Base-by-base conservation (phyloP, 1,140 invertebrate genomes). In the Holotrichia oblita region DNA sequence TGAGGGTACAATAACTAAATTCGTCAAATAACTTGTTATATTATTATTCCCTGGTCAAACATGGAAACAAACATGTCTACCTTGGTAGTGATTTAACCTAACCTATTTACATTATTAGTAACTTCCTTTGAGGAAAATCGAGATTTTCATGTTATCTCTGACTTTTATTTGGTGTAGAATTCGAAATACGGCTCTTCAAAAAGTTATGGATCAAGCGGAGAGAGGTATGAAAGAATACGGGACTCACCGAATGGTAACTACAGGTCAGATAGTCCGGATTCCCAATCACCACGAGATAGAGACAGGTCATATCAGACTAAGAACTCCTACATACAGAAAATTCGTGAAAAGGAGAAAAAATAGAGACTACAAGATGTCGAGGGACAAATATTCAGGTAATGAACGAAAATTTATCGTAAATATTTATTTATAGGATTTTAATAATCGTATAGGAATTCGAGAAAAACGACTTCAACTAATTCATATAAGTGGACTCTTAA, bases 331-430 rank as follows among this genome's bases (percentile, higher is more conserved):
- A 87, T 94, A 87, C 92, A 95, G 84, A 93, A 93, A 89, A 90
- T 92, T 87, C 90, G 92, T 81, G 93, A 95, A 89, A 95, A 95
- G 92, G 94, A 96, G 92, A 92, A 95, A 96, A 91, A 93, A 92
- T 90, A 93, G 92, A 94, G 93, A 95, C 91, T 95, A 94, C 88
- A 96, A 94, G 89, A 90, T 92, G 89, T 92, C 91, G 89, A 94
- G 94, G 88, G 94, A 95, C 89, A 95, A 95, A 91, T 93, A 94
- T 93, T 91, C 92, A 87, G 92, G 92, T 93, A 89, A 87, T 77
- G 22, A 24, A 22, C 7, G 20, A 14, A n/a, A 20, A 74, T 34
- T 27, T 74, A 34, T 34, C 27, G 1, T 34, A 34, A 34, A 2
- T 4, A 74, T 40, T 40, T 40, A 3, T 40, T 40, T 74, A 42